phyloP scores from a whole-genome alignment of 2,888 invertebrate species.

The Callyntrura guangdongensis region DNA sequence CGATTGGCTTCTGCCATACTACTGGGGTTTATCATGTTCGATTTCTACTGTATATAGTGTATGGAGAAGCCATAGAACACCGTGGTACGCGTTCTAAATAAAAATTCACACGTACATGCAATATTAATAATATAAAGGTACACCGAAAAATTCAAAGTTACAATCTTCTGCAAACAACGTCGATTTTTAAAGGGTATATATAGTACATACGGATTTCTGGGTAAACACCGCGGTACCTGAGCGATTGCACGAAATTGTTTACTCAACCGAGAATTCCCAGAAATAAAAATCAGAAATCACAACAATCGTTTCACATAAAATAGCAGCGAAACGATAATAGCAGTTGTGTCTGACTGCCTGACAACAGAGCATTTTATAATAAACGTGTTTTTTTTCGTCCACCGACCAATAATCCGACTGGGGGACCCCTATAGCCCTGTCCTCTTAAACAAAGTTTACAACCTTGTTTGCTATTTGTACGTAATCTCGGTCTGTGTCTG shows the following conservation, averaged over 20 bases:
- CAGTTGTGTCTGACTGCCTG: not conserved
- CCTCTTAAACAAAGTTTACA: conserved; percentile 41
- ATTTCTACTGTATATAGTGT: conserved; percentile 23
- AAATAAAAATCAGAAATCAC: conserved; percentile 51
- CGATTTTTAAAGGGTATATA: not conserved
- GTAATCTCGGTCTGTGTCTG: conserved; percentile 21
- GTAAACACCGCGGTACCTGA: not conserved
- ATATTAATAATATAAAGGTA: not conserved
- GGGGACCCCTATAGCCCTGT: conserved; percentile 44
- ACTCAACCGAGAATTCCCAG: not conserved
- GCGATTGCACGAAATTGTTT: conserved; percentile 12
- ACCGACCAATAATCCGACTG: not conserved
- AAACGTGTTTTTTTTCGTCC: conserved; percentile 10
- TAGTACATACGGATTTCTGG: not conserved
- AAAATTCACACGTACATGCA: conserved; percentile 8
- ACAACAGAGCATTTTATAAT: conserved; percentile 33
- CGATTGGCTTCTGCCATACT: not conserved
- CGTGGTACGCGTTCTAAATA: conserved; percentile 12
- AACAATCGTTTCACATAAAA: conserved; percentile 59
- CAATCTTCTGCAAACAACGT: not conserved
- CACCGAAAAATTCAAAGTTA: conserved; percentile 40
- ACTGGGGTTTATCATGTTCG: not conserved
- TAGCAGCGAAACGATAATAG: conserved; percentile 9
- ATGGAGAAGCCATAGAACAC: conserved; percentile 19
- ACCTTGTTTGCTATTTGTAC: conserved; percentile 9